phyloP scores from a whole-genome alignment of 2,888 invertebrate species.

The Clostera curtula region DNA sequence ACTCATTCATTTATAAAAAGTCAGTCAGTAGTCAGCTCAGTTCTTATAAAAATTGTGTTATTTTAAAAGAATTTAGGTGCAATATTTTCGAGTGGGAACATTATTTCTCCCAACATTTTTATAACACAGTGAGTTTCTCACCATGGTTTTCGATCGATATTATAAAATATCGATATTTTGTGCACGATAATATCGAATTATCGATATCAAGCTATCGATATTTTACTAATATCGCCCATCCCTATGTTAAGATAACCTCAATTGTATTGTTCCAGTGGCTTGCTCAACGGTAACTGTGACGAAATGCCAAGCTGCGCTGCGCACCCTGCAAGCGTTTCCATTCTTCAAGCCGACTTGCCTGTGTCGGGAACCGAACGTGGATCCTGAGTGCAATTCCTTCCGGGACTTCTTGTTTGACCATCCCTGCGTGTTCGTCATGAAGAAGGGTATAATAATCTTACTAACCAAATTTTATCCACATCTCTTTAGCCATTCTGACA shows the following conservation, averaged over 20 bases:
- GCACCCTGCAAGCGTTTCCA: conserved; percentile 91
- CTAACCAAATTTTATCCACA: background rate
- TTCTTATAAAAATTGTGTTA: no score
- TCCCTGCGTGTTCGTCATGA: conserved; percentile 92
- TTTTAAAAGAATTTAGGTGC: no score
- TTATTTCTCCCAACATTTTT: no score
- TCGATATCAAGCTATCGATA: no score
- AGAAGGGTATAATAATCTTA: conserved; percentile 82
- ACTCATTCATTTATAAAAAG: no score
- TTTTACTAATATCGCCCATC: no score
- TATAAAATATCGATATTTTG: no score
- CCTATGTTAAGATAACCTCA: conserved; percentile 1
- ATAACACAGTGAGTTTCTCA: no score
- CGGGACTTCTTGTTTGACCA: conserved; percentile 95
- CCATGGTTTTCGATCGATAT: no score
- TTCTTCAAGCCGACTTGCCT: conserved; percentile 96
- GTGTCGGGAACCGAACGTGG: conserved; percentile 91
- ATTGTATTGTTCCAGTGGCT: conserved; percentile 82
- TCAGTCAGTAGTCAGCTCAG: no score
- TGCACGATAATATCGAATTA: no score
- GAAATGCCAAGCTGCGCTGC: conserved; percentile 93
- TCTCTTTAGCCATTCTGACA: conserved; percentile 3
- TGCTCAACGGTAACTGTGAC: conserved; percentile 95
- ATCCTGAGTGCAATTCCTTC: conserved; percentile 94
- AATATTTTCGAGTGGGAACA: no score